Evolutionary conservation across 2,113 vertebrate genomes (phyloP).

Genomic region (Piaya cayana): DNA sequence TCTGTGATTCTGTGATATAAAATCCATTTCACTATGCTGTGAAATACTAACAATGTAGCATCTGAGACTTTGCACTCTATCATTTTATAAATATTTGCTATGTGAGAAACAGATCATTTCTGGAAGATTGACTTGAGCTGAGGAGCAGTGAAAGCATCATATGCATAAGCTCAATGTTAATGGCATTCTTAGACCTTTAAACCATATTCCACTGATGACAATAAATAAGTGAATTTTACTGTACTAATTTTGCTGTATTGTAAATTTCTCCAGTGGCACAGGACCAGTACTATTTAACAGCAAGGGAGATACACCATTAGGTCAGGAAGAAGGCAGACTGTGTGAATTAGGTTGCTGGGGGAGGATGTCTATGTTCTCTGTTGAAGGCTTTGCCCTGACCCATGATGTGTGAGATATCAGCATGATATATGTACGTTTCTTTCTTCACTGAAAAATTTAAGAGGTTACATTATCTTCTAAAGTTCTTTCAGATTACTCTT

Average conservation of each 20-base stretch:
- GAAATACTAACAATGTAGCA: neutral
- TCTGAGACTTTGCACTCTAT: neutral
- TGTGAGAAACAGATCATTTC: neutral
- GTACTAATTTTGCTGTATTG: neutral
- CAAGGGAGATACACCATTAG: neutral
- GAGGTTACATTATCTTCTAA: neutral
- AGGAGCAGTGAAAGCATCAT: neutral
- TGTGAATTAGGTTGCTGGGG: neutral
- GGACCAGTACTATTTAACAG: neutral
- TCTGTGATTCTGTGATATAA: too few species aligned
- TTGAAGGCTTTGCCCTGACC: neutral
- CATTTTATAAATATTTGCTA: slow-evolving; percentile 13
- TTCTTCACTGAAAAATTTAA: neutral
- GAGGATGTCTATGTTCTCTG: neutral
- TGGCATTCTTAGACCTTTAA: neutral
- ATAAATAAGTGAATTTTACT: slow-evolving; percentile 17
- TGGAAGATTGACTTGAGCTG: neutral
- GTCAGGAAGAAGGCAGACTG: neutral
- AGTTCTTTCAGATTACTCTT: neutral
- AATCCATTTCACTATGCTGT: neutral
- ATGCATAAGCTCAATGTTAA: neutral
- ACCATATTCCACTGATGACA: neutral
- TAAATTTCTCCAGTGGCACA: neutral
- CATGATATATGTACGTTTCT: neutral
- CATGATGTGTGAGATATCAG: neutral